These are phyloP conservation scores for Lysiphlebus fabarum DNA, from an alignment of 1,140 invertebrate genomes.

Conservation along the genomic window DNA sequence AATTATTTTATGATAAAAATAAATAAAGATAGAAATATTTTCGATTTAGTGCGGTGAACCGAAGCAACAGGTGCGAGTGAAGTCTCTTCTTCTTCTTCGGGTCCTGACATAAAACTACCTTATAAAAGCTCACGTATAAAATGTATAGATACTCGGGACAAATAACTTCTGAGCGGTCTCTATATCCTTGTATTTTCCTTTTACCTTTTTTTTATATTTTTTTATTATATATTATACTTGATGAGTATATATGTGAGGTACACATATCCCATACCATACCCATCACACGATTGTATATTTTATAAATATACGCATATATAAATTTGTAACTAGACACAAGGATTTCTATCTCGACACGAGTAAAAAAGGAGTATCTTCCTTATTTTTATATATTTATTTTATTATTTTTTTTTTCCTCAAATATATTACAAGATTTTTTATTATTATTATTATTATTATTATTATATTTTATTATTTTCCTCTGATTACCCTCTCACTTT, in stretches of 20 bases:
- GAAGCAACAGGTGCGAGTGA: conserved; percentile 53
- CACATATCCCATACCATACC: conserved; percentile 19
- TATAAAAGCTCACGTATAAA: conserved; percentile 37
- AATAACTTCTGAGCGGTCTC: conserved; percentile 24
- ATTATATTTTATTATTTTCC: not conserved
- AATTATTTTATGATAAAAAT: conserved; percentile 3
- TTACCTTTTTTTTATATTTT: not conserved
- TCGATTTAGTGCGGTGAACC: conserved; percentile 42
- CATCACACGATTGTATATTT: too few species aligned
- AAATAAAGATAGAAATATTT: conserved; percentile 12
- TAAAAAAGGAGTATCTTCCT: too few species aligned
- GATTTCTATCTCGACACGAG: too few species aligned
- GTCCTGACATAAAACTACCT: conserved; percentile 42
- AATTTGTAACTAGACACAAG: too few species aligned
- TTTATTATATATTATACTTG: too few species aligned
- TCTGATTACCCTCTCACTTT: not conserved
- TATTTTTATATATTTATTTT: conserved; percentile 9
- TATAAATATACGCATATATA: too few species aligned
- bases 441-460: too few species aligned
- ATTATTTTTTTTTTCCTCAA: conserved; percentile 25
- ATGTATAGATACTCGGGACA: conserved; percentile 28
- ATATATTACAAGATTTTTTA: conserved; percentile 8
- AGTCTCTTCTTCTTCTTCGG: not conserved
- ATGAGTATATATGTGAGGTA: not conserved
- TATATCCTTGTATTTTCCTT: not conserved